These are phyloP conservation scores for Sminthurinus aureus DNA, from an alignment of 2,888 invertebrate genomes.

Conservation along the genomic window DNA sequence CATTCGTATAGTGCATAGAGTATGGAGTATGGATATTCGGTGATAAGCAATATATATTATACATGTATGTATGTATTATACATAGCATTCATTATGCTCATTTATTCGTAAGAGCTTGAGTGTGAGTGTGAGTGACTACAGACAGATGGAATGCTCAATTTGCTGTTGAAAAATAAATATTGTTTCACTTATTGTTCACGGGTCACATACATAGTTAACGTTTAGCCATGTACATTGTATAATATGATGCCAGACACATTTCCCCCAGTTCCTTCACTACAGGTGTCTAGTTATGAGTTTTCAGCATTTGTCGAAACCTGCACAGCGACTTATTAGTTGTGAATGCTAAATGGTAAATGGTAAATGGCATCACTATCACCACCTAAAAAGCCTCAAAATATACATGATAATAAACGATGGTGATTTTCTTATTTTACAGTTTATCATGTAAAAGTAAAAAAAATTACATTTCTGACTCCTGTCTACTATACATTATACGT, in stretches of 20 bases:
- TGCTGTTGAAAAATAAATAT: constrained; percentile 5
- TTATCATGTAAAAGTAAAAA: too few species aligned
- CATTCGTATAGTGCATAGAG: neutral
- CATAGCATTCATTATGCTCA: neutral
- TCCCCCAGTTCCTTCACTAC: constrained; percentile 12
- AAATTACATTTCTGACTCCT: too few species aligned
- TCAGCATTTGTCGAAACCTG: constrained; percentile 38
- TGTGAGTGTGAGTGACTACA: neutral
- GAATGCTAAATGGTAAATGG: too few species aligned
- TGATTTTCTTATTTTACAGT: too few species aligned
- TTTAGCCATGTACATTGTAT: neutral
- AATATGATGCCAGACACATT: constrained; percentile 8
- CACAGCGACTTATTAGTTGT: constrained; percentile 33
- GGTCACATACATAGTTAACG: neutral
- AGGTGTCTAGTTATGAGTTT: constrained; percentile 32
- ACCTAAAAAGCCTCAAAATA: constrained; percentile 26
- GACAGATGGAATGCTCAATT: neutral
- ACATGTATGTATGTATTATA: neutral
- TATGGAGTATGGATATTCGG: too few species aligned
- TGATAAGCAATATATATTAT: neutral
- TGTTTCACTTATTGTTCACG: constrained; percentile 19
- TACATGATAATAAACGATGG: too few species aligned
- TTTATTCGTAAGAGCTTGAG: neutral
- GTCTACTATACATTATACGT: too few species aligned
- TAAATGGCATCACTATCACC: neutral